Evolutionary conservation across 1,140 invertebrate genomes (phyloP).

Genomic region (Alviniconcha marisindica): DNA sequence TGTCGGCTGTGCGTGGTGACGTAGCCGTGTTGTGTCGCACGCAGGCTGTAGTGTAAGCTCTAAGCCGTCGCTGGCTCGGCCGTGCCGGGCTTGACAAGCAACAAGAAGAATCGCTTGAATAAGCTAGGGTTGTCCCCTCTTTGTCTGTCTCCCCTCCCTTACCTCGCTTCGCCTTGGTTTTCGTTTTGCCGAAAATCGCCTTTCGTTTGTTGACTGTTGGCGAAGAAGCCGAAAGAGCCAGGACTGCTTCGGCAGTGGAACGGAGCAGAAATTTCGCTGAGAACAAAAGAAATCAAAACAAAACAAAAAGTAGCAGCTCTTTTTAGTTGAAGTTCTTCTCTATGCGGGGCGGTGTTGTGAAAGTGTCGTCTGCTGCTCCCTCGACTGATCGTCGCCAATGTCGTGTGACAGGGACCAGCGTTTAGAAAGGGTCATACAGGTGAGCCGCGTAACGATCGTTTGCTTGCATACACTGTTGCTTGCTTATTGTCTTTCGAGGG

Average conservation of each 20-base stretch:
- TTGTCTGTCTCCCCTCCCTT: not conserved
- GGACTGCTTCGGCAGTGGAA: too few relatives aligned
- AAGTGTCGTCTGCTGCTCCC: conserved; percentile 9
- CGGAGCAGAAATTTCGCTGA: too few relatives aligned
- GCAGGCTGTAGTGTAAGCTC: not conserved
- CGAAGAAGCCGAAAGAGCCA: too few relatives aligned
- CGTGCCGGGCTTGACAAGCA: conserved; percentile 14
- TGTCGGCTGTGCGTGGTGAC: conserved; percentile 8
- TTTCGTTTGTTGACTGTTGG: too few relatives aligned
- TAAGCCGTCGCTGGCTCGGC: not conserved
- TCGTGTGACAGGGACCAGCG: conserved; percentile 47
- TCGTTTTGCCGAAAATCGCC: too few relatives aligned
- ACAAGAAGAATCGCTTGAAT: not conserved
- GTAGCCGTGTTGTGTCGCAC: not conserved
- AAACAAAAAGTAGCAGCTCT: too few relatives aligned
- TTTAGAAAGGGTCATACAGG: conserved; percentile 53
- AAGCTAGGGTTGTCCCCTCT: not conserved
- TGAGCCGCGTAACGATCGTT: not conserved
- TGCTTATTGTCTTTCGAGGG: not conserved
- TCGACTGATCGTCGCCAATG: conserved; percentile 39
- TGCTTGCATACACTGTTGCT: not conserved
- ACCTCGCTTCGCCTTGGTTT: not conserved
- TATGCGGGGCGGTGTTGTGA: not conserved
- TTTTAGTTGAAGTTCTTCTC: not conserved
- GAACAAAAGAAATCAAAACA: too few relatives aligned